Evolutionary conservation across 2,797 vertebrate genomes (phyloP), one percentile per base, ranked within the genome.

Genomic region (Cercopithecus diana): DNA sequence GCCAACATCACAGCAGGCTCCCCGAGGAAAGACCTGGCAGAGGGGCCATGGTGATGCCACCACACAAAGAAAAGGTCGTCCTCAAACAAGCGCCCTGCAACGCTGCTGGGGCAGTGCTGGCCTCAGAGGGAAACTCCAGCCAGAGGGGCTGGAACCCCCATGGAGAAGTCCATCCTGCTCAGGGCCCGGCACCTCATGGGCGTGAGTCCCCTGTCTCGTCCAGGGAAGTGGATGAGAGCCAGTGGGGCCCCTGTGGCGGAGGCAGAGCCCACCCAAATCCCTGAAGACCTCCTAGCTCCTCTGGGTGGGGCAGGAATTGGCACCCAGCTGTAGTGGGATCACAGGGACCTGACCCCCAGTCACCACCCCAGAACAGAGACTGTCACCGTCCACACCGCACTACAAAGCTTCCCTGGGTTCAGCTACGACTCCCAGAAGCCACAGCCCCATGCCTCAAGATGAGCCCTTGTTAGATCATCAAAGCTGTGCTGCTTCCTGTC

Each of bases 351-450:
- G 7, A 28, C 33, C n/a, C 17, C 4, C 19, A 4, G 11, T 19
- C 26, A 8, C 12, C 4, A 22, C 20, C 72, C 70, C 43, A 28
- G 41, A 50, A 39, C 72, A 7, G 7, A 39, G 19, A 13, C 8
- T 13, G 19, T 24, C 19, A 64, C 33, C 20, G 4, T 13, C 14
- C 4, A 24, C 58, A 67, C 19, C 1, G 4, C 22, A 17, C 0
- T 1, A 39, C 1, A 15, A 6, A 48, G 43, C 45, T 39, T 26
- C 12, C 4, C 12, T 0, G 19, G 70, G 33, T 4, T 28, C 17
- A 5, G 84, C 55, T 10, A 11, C 1, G 30, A 43, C 43, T 15
- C 55, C 64, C 64, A 41, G 33, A 48, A 13, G 30, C 11, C 11
- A 5, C 17, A 30, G 26, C 39, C 39, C 39, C 36, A 6, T 28